These are phyloP conservation scores for Antedon mediterranea DNA, from an alignment of 53 echinoderm and acorn worm genomes.

Conservation along the genomic window DNA sequence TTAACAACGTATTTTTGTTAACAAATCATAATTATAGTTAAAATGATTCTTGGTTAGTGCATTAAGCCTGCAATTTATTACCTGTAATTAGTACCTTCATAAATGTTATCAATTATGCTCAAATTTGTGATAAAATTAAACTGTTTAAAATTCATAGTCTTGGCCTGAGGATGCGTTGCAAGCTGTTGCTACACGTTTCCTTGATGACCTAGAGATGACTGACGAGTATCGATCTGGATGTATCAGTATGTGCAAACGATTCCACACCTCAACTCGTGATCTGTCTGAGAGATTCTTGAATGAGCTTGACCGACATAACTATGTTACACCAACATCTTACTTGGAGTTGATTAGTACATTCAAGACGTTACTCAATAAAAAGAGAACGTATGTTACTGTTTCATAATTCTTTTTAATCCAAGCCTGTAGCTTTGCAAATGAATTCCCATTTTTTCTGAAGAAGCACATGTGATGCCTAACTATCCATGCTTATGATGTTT, in stretches of 20 bases:
- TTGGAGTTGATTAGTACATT: conserved; percentile 88
- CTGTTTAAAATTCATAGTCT: conserved; percentile 39
- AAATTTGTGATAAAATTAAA: not conserved
- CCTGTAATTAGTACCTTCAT: no score
- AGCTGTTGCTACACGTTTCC: conserved; percentile 89
- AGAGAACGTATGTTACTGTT: conserved; percentile 57
- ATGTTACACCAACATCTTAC: conserved; percentile 93
- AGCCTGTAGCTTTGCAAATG: no score
- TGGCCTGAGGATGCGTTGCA: conserved; percentile 99
- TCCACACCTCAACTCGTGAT: conserved; percentile 70
- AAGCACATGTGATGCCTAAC: no score
- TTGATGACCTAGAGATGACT: conserved; percentile 73
- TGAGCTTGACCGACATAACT: conserved; percentile 86
- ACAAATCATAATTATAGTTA: no score
- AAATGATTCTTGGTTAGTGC: no score
- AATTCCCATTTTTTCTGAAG: no score
- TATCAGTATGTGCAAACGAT: conserved; percentile 86
- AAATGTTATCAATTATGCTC: not conserved
- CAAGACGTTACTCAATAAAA: conserved; percentile 80
- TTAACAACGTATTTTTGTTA: no score
- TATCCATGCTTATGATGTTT: no score
- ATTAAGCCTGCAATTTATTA: no score
- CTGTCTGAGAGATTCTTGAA: conserved; percentile 63
- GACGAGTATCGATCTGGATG: conserved; percentile 54
- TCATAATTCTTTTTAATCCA: no score